phyloP scores from a whole-genome alignment of 2,888 invertebrate genomes.

The Drosophila yooni region DNA sequence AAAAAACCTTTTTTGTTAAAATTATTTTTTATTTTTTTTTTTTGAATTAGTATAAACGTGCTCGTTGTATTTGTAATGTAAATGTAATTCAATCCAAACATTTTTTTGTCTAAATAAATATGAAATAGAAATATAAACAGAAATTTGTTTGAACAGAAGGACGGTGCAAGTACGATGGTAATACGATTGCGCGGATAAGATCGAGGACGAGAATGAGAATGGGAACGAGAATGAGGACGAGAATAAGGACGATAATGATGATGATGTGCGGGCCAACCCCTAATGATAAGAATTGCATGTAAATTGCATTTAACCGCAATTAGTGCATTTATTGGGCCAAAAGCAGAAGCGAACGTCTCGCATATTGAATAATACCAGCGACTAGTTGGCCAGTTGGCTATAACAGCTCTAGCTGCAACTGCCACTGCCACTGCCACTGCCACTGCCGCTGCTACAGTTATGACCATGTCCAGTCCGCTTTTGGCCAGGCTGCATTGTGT shows the following conservation, averaged over 20 bases:
- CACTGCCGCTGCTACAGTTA: slow-evolving; percentile 21
- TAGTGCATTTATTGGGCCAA: slow-evolving; percentile 84
- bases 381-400: slow-evolving; percentile 42
- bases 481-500: slow-evolving; percentile 30
- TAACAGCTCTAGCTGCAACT: slow-evolving; percentile 17
- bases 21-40: slow-evolving; percentile 7
- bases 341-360: slow-evolving; percentile 66
- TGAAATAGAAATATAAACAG: slow-evolving; percentile 33
- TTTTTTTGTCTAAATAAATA: slow-evolving; percentile 72
- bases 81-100: slow-evolving; percentile 47
- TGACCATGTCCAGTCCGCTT: slow-evolving; percentile 46
- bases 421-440: slow-evolving; percentile 28
- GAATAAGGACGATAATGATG: slow-evolving; percentile 6
- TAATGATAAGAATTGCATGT: slow-evolving; percentile 79
- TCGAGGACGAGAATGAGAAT: slow-evolving; percentile 1
- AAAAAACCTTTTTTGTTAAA: slow-evolving; percentile 12
- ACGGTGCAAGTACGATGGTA: neutral
- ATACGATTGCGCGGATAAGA: neutral
- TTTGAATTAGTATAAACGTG: slow-evolving; percentile 46
- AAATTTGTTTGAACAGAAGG: neutral
- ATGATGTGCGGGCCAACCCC: slow-evolving; percentile 67
- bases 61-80: slow-evolving; percentile 67
- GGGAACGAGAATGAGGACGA: slow-evolving; percentile 1
- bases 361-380: slow-evolving; percentile 60
- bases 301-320: slow-evolving; percentile 84